These are phyloP conservation scores for Rhincodon typus DNA, from an alignment of 2,797 vertebrate species.

Conservation along the genomic window DNA sequence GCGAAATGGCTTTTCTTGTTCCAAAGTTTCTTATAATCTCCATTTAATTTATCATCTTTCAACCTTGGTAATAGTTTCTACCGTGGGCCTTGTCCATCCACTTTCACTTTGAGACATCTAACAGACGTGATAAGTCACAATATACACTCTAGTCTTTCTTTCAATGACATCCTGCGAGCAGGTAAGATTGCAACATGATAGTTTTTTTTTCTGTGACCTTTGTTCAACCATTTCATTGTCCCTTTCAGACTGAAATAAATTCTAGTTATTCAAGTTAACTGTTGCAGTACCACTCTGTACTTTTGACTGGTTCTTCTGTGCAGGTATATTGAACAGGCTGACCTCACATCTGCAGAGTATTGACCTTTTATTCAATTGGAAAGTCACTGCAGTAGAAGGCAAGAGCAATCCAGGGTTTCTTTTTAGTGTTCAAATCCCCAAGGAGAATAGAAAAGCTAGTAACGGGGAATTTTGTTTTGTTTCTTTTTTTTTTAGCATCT, in stretches of 20 bases:
- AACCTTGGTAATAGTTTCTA: not conserved
- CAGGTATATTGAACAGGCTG: not conserved
- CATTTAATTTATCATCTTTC: not conserved
- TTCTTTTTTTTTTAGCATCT: not conserved
- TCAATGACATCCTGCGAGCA: not conserved
- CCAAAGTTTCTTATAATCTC: not conserved
- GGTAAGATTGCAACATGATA: not conserved
- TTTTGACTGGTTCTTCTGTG: not conserved
- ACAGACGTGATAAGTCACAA: not conserved
- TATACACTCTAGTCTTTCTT: not conserved
- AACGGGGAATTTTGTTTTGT: not conserved
- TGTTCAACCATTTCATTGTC: not conserved
- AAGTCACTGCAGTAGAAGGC: not conserved
- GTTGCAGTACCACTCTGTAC: not conserved
- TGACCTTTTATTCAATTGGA: not conserved
- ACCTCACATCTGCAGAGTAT: not conserved
- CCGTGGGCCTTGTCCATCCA: not conserved
- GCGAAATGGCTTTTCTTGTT: not conserved
- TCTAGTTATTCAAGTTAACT: not conserved
- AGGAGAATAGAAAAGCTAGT: not conserved
- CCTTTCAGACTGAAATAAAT: slow-evolving; percentile 1
- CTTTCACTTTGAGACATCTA: not conserved
- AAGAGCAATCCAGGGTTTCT: too few relatives aligned
- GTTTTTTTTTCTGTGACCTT: not conserved
- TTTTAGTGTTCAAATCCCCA: not conserved